Base-by-base conservation (phyloP, 2,113 vertebrate genomes). In the Pelusios castaneus region DNA sequence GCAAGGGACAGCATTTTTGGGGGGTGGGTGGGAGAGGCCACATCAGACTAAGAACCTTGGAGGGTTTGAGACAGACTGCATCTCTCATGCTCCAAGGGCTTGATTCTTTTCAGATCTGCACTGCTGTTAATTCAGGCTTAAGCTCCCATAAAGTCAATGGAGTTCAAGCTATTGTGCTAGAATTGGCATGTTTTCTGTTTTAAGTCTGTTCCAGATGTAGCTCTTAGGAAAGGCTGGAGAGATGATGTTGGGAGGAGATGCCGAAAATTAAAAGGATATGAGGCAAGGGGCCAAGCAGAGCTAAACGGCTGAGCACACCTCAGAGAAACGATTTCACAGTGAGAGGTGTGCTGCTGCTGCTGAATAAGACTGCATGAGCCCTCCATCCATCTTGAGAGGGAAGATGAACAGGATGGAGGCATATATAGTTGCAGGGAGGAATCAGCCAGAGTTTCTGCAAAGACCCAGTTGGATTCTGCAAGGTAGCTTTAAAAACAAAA, bases 1-100 rank as follows among this genome's bases (percentile, higher is more conserved):
- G 45, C n/a, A 7, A 34, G 51, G 41, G 1, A 24, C 22, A 67
- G 88, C 2, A 51, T 58, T 89, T 51, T 47, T 63, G 31, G 8
- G 12, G 10, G 56, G 25, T 58, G 6, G 17, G 17, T 21, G 34
- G 52, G 84, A 60, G 51, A 11, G n/a, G 45, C 45, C 0, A 29
- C 56, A 25, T 29, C 10, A 5, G 29, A 1, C 10, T 9, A 45
- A 76, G 43, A 45, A 45, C 41, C 73, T 80, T 6, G 6, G 24
- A 38, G 54, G 75, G 51, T 51, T 34, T 79, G 5, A 0, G 0
- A 2, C 34, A 38, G 86, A 88, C 80, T 0, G 0, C 6, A 1
- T 27, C 43, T 4, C 2, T 3, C 51, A 4, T 25, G 80, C 27
- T 0, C 13, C 9, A 38, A 31, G 24, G 19, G 9, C n/a, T 70